Evolutionary conservation across 1,140 invertebrate species (phyloP), one percentile per base, ranked within the genome.

Genomic region (Whitmania pigra): DNA sequence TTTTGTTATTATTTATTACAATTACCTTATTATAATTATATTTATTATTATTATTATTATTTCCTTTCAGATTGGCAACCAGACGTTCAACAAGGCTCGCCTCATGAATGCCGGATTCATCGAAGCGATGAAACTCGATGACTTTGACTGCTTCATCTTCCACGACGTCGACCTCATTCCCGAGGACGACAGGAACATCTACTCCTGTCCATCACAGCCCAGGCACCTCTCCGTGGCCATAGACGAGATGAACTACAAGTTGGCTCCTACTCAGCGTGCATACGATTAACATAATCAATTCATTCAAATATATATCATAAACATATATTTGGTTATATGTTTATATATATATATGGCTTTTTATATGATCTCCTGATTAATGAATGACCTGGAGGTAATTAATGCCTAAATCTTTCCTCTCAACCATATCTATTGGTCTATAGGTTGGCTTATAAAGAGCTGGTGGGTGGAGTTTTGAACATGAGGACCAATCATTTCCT

Each of bases 91-190:
- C 84, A 86, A 93, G 77, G 94, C 90, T 0, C 92, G 93, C 80
- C 85, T 98, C 13, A 89, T 97, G 77, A 97, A 98, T 80, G 88
- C 94, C 74, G 95, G 93, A 0, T 93, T 91, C 75, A 80, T 85
- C 6, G 88, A 92, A 77, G 90, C 91, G 0, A 80, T 84, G 40
- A 83, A 84, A 75, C 85, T 97, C 1, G 78, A 82, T 72, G 81
- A 84, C 67, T 92, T 88, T 81, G 75, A 91, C 31, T 98, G 95
- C 79, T 87, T 95, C 67, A 88, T 97, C 69, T 89, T 98, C 77
- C 94, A 97, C 82, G 94, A 98, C 80, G 90, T 97, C 57, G 94
- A 98, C 84, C 82, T 97, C 25, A 85, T 97, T 72, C 94, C 94
- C 17, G 85, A 95, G 75, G 91, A 91, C 82, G 86, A 87, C 71